Evolutionary conservation across 2,888 invertebrate genomes (phyloP).

Genomic region (Hirtodrosophila confusa): DNA sequence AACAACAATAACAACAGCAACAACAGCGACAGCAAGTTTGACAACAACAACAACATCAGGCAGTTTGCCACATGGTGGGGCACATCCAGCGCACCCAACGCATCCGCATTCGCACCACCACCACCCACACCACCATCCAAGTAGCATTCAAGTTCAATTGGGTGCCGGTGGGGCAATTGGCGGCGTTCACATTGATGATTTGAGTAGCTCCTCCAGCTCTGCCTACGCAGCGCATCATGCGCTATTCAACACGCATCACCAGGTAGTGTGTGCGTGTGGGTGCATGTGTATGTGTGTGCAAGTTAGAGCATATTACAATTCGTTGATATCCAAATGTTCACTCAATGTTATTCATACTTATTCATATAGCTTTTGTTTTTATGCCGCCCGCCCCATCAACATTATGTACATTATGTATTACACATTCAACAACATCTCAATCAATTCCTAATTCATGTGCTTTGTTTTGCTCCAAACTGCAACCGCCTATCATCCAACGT

Average conservation of each 20-base stretch:
- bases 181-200: conserved; percentile 61
- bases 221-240: conserved; percentile 71
- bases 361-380: conserved; percentile 40
- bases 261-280: conserved; percentile 79
- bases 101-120: conserved; percentile 46
- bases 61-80: conserved; percentile 45
- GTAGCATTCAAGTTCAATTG: conserved; percentile 62
- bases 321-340: conserved; percentile 16
- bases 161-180: conserved; percentile 42
- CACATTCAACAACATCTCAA: conserved; percentile 15
- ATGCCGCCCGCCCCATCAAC: conserved; percentile 31
- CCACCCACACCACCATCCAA: conserved; percentile 50
- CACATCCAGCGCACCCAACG: conserved; percentile 32
- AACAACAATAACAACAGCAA: conserved; percentile 49
- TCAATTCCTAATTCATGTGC: conserved; percentile 42
- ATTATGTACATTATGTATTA: conserved; percentile 7
- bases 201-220: conserved; percentile 64
- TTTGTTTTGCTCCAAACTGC: conserved; percentile 53
- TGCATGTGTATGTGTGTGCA: conserved; percentile 42
- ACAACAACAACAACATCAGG: conserved; percentile 65
- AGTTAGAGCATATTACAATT: conserved; percentile 45
- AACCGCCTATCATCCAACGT: conserved; percentile 40
- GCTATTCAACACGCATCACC: conserved; percentile 82
- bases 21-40: conserved; percentile 49
- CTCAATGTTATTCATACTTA: conserved; percentile 37